A percentile compares a stretch with the other conserved stretches of the same genome.
These are phyloP conservation scores for Cheilosia scutellata DNA, from an alignment of 2,888 invertebrate genomes.

Conservation along the genomic window DNA sequence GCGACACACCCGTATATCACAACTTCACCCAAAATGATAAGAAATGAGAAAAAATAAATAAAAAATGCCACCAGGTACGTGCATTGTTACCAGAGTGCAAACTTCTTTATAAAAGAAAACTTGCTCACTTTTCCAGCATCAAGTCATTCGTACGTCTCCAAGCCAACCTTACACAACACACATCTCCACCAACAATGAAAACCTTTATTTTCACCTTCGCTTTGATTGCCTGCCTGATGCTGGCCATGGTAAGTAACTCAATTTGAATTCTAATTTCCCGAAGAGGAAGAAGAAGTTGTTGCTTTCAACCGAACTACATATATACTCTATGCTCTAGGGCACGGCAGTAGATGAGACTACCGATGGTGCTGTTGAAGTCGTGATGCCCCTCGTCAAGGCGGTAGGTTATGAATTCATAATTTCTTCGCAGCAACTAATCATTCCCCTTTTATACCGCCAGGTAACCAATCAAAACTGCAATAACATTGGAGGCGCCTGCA, in stretches of 20 bases:
- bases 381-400: conserved; percentile 27
- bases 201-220: conserved; percentile 61
- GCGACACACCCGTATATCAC: conserved; percentile 52
- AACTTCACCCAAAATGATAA: conserved; percentile 32
- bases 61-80: not conserved
- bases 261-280: conserved; percentile 72
- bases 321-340: conserved; percentile 35
- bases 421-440: conserved; percentile 23
- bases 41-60: conserved; percentile 1
- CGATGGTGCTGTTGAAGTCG: not conserved
- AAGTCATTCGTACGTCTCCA: conserved; percentile 36
- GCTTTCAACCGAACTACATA: conserved; percentile 34
- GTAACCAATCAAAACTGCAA: conserved; percentile 40
- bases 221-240: conserved; percentile 64
- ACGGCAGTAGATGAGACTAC: conserved; percentile 19
- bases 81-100: conserved; percentile 15
- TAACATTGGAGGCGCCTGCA: conserved; percentile 28
- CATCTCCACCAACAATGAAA: conserved; percentile 47
- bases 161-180: conserved; percentile 2
- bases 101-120: conserved; percentile 63
- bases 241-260: conserved; percentile 70
- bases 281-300: conserved; percentile 32
- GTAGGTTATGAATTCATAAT: conserved; percentile 68
- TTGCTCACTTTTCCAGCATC: conserved; percentile 41
- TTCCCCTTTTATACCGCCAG: not conserved